A percentile compares a stretch with the other conserved stretches of the same genome.
phyloP scores from a whole-genome alignment of 1,140 invertebrate genomes.

The Whitmania pigra region DNA sequence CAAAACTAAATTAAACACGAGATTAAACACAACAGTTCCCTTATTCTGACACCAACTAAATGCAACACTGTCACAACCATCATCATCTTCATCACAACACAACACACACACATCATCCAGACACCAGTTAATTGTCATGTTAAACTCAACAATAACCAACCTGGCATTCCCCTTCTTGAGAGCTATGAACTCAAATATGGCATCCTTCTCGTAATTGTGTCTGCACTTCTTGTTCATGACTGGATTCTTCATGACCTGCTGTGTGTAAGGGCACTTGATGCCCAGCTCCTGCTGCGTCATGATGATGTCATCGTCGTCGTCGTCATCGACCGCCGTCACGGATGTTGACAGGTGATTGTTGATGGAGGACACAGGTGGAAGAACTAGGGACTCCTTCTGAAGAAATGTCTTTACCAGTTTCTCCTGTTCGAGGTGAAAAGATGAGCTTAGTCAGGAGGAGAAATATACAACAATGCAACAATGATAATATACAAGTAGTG shows the following conservation, averaged over 20 bases:
- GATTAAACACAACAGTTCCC: no score
- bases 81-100: background rate
- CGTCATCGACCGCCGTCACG: constrained; percentile 10
- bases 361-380: background rate
- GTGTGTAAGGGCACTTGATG: constrained; percentile 25
- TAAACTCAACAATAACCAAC: constrained; percentile 16
- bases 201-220: constrained; percentile 25
- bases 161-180: constrained; percentile 24
- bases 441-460: no score
- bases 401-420: background rate
- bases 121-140: background rate
- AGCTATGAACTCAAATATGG: constrained; percentile 24
- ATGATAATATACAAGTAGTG: no score
- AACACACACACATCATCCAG: background rate
- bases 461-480: no score
- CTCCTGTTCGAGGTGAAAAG: background rate
- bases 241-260: constrained; percentile 25
- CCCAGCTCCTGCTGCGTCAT: constrained; percentile 25
- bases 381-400: background rate
- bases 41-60: no score
- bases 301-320: constrained; percentile 25
- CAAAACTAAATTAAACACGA: no score
- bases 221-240: constrained; percentile 22
- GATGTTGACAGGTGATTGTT: no score
- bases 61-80: no score